Conservation (phyloP, 2,113 vertebrate species). For the Sporophila hypoxantha region DNA sequence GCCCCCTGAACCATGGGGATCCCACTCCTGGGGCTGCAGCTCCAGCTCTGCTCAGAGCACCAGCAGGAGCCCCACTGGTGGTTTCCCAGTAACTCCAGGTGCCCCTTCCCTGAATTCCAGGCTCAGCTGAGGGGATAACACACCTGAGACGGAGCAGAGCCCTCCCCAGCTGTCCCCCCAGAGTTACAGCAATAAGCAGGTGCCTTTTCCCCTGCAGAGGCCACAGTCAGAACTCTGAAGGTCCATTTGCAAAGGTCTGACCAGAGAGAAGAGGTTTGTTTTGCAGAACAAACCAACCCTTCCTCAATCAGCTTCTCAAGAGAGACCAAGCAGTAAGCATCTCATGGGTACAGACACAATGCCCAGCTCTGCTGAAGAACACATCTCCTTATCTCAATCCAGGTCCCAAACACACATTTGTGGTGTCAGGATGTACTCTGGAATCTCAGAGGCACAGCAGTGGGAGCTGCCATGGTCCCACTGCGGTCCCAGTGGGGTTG, state of each 20-base stretch:
- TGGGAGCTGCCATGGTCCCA: not conserved
- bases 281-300: not conserved
- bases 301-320: rapidly evolving
- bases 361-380: not conserved
- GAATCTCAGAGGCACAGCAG: not conserved
- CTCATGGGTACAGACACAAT: rapidly evolving
- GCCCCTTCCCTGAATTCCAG: not conserved
- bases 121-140: not conserved
- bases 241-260: not conserved
- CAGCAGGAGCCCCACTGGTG: rapidly evolving
- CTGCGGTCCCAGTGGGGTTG: rapidly evolving
- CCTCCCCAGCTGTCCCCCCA: too few relatives aligned
- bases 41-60: not conserved
- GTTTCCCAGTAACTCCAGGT: rapidly evolving
- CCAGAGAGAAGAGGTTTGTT: not conserved
- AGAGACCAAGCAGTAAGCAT: rapidly evolving
- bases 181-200: rapidly evolving
- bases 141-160: not conserved
- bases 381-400: not conserved
- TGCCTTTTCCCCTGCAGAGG: not conserved
- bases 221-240: not conserved
- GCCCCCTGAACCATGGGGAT: rapidly evolving
- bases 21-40: not conserved
- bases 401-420: not conserved
- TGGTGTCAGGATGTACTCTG: rapidly evolving